Base-by-base conservation (phyloP, 2,797 vertebrate species). In the Platyrinchus mystaceus region DNA sequence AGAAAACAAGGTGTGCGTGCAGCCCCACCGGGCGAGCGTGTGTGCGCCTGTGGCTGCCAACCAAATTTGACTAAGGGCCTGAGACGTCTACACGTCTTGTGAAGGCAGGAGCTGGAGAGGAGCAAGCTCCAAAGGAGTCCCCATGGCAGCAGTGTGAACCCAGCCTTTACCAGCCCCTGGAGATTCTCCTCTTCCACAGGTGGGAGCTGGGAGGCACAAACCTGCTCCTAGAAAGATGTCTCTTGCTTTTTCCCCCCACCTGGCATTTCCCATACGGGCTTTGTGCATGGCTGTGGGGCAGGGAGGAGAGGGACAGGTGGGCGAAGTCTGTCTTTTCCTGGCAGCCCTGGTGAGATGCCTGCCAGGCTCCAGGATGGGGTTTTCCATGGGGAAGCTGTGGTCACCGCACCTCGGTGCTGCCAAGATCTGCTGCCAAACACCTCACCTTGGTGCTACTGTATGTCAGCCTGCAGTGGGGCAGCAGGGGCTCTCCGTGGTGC, bases 1-100 rank as follows among this genome's bases (percentile, higher is more conserved):
- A 70, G 67, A 90, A 89, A 68, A 87, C 81, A 59, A 83, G 64
- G 87, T 36, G 82, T 87, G 93, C 69, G 68, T 87, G 96, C 89
- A 32, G 78, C 52, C 49, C 53, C 2, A 15, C 75, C 6, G 18
- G 84, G 69, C 30, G 14, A 89, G 85, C 16, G 14, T 32, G 68
- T 76, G 76, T 27, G 26, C 24, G 19, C 84, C 74, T 19, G 67
- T 28, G 47, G 90, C 94, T 83, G 89, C 91, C 89, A 86, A 68
- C 77, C 41, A 28, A 1, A 49, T 68, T 22, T 85, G 68, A 64
- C 56, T 49, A 49, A 86, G 26, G 43, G 85, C 94, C 93, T 0
- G 17, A 79, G 96, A 95, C 86, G n/a, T n/a, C 84, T 89, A 73
- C 79, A 84, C 0, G 19, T 55, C 91, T 47, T 55, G 82, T 59